Base-by-base conservation (phyloP, 2,888 invertebrate species). In the Emmelina monodactyla region DNA sequence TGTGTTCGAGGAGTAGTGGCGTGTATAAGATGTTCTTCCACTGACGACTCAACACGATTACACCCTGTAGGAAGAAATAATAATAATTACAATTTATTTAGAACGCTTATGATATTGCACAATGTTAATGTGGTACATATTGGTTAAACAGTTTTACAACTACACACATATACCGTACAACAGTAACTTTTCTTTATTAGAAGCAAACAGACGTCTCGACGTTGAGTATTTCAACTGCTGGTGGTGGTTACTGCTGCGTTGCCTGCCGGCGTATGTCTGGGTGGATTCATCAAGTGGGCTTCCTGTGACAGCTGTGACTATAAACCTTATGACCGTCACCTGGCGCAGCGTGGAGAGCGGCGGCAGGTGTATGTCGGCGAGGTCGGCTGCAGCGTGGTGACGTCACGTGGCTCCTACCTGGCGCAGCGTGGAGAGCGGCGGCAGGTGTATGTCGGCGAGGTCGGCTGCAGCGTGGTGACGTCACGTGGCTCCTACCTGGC, bases 1-100 rank as follows among this genome's bases (percentile, higher is more conserved):
- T 93, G 61, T 94, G 92, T 53, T 93, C 93, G 35, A 94, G 83
- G 28, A 97, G 78, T 43, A 94, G 80, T 0, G 97, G 97, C 46
- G 96, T 96, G 63, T 97, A 96, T 13, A 97, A 76, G 2, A 94
- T 91, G 65, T 94, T 96, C 73, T 97, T 97, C 97, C 97, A 97
- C 62, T 97, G 97, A 1, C 97, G 85, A 54, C 94, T 94, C 35
- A 97, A 80, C 15, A 97, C 97, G 58, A 97, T 92, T n/a, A 97
- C 91, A 16, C 97, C 97, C 89, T 92, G 59, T 34, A 62, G 52
- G 49, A 25, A n/a, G 25, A n/a, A n/a, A n/a, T n/a, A n/a, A n/a
- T n/a, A n/a, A n/a, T n/a, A n/a, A n/a, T n/a, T n/a, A n/a, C n/a
- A n/a, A n/a, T n/a, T n/a, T n/a, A n/a, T n/a, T n/a, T n/a, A n/a